Evolutionary conservation across 2,888 invertebrate species (phyloP).

Genomic region (Loripinus fragilis): DNA sequence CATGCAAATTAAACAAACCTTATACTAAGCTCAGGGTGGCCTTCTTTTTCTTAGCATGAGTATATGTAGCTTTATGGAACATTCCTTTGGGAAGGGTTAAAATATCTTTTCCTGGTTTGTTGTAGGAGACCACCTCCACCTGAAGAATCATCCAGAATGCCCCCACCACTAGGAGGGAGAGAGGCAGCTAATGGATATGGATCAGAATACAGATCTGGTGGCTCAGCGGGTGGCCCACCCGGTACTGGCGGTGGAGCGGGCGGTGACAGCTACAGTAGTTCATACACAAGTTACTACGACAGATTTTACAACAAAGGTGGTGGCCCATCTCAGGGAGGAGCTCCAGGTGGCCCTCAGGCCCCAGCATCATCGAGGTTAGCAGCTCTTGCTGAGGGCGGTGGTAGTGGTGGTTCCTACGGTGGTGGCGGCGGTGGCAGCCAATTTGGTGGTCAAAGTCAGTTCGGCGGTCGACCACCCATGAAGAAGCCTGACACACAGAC

Average conservation of each 20-base stretch:
- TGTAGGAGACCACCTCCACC: conserved; percentile 41
- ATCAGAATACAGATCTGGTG: conserved; percentile 20
- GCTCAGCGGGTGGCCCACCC: conserved; percentile 31
- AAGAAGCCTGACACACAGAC: conserved; percentile 44
- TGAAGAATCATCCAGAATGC: conserved; percentile 35
- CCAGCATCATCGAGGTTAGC: not conserved
- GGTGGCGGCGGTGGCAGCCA: not conserved
- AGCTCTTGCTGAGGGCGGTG: conserved; percentile 1
- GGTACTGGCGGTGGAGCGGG: conserved; percentile 30
- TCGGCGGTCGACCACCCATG: not conserved
- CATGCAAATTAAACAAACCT: too few species aligned
- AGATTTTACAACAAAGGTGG: conserved; percentile 66
- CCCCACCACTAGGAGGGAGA: conserved; percentile 41
- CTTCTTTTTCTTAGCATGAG: too few species aligned
- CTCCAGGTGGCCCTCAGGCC: conserved; percentile 2
- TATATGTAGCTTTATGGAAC: too few species aligned
- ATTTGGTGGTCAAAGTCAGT: not conserved
- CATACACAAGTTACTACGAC: conserved; percentile 65
- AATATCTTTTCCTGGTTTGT: not conserved
- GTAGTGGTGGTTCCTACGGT: not conserved
- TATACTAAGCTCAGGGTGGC: too few species aligned
- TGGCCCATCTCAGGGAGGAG: conserved; percentile 2
- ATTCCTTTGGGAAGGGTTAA: too few species aligned
- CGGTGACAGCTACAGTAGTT: conserved; percentile 51
- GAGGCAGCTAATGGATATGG: conserved; percentile 61